Evolutionary conservation across 2,113 vertebrate species (phyloP).

Genomic region (Lepus timidus): DNA sequence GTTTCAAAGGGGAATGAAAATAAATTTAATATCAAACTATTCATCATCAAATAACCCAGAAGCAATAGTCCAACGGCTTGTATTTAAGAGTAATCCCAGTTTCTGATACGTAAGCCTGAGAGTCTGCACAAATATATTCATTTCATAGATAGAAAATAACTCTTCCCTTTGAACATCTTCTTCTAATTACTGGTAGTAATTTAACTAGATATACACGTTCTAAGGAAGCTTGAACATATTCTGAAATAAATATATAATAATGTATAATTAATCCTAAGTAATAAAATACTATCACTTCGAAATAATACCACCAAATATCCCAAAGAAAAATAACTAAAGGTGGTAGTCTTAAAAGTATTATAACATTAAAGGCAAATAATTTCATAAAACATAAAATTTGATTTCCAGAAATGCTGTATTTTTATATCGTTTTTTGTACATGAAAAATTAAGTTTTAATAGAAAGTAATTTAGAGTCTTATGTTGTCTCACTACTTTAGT

Average conservation of each 20-base stretch:
- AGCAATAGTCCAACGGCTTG: slow-evolving; percentile 10
- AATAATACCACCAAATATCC: slow-evolving; percentile 43
- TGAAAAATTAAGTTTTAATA: slow-evolving; percentile 49
- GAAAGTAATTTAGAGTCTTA: slow-evolving; percentile 43
- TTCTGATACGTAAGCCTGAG: neutral
- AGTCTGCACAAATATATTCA: neutral
- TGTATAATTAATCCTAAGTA: slow-evolving; percentile 25
- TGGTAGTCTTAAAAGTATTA: neutral
- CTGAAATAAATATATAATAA: slow-evolving; percentile 34
- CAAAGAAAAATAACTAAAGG: slow-evolving; percentile 53
- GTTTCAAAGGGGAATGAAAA: slow-evolving; percentile 43
- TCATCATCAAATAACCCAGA: slow-evolving; percentile 40
- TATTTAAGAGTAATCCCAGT: neutral
- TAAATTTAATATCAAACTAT: slow-evolving; percentile 63
- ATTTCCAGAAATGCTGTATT: slow-evolving; percentile 26
- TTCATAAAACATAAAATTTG: slow-evolving; percentile 44
- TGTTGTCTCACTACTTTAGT: slow-evolving; percentile 25
- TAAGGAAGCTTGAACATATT: slow-evolving; percentile 40
- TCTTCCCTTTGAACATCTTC: neutral
- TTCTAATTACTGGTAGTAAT: slow-evolving; percentile 19
- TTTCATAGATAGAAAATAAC: slow-evolving; percentile 50
- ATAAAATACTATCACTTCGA: slow-evolving; percentile 25
- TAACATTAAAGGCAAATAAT: slow-evolving; percentile 13
- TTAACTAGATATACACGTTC: neutral
- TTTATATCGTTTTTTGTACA: neutral